phyloP scores from a whole-genome alignment of 2,113 vertebrate species.

The Salvator merianae region DNA sequence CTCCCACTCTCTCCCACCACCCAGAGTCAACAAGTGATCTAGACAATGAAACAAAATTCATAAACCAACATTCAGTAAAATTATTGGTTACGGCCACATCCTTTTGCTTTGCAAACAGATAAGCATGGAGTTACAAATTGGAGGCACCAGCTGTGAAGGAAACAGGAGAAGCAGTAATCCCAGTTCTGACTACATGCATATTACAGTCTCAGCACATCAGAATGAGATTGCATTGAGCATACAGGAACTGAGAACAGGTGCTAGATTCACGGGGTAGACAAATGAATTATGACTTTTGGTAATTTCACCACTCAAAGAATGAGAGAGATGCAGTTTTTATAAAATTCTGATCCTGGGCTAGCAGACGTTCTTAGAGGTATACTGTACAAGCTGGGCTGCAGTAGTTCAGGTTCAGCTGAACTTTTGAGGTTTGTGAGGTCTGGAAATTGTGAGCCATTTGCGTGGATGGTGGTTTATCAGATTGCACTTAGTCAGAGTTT shows the following conservation, averaged over 20 bases:
- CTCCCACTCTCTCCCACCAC: background rate
- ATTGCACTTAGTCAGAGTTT: conserved; percentile 2
- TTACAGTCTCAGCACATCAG: background rate
- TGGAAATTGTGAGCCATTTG: background rate
- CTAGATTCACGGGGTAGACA: background rate
- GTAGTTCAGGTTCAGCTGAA: background rate
- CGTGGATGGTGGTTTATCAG: background rate
- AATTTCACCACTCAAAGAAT: background rate
- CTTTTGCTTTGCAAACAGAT: background rate
- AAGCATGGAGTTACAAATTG: background rate
- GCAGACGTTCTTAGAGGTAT: background rate
- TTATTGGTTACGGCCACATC: background rate
- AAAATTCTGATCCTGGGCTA: background rate
- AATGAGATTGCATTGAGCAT: background rate
- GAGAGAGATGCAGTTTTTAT: background rate
- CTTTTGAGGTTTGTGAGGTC: background rate
- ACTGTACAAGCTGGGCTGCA: background rate
- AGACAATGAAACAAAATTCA: background rate
- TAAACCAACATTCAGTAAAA: background rate
- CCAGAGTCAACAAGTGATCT: too few relatives aligned
- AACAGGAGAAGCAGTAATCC: background rate
- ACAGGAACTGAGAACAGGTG: background rate
- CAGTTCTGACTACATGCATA: background rate
- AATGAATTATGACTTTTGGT: background rate
- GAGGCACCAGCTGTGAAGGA: too few relatives aligned